Evolutionary conservation across 2,888 invertebrate species (phyloP), one percentile per base, ranked within the genome.

Genomic region (Xestobium rufovillosum): DNA sequence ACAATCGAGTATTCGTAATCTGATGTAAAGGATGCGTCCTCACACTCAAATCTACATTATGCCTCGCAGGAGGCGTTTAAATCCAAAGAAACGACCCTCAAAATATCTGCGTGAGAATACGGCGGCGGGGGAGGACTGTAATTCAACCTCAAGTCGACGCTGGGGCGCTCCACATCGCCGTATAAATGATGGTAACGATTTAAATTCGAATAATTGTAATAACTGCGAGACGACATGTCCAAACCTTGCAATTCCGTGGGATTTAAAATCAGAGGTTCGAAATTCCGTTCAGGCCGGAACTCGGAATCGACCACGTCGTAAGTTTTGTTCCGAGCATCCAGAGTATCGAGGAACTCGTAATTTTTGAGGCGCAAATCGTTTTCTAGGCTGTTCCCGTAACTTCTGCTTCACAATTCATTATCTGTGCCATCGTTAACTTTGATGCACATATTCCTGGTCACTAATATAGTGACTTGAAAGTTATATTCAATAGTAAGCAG

Each of bases 161-260:
- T 78, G 10, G 79, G 76, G 51, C 72, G 57, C 42, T 73, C 73
- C 11, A 73, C 69, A 8, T 73, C 66, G n/a, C 75, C 72, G 51
- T 77, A 77, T 41, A 77, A 67, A 54, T 75, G 76, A 51, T 76
- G 76, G 51, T 76, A 77, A 13, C 62, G 49, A 41, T 60, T 60
- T 8, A 62, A 52, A 39, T 60, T 62, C 2, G 61, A 44, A 45
- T 76, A 76, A 49, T 71, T 71, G 45, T 76, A 77, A 48, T 77
- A 76, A 37, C 76, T 72, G 8, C 79, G 64, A 0, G 78, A 75
- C 1, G 77, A 75, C 79, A 79, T 79, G 50, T 80, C 79, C 31
- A 79, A 61, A 0, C 78, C 78, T 52, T 78, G 78, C 25, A 76
- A 60, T 49, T 76, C 76, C 1, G 67, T 59, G 3, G 66, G 60